Percentiles rank a stretch among this genome's conserved stretches.
Conservation (phyloP, 2,888 invertebrate species). For the Ophion obscuratus region DNA sequence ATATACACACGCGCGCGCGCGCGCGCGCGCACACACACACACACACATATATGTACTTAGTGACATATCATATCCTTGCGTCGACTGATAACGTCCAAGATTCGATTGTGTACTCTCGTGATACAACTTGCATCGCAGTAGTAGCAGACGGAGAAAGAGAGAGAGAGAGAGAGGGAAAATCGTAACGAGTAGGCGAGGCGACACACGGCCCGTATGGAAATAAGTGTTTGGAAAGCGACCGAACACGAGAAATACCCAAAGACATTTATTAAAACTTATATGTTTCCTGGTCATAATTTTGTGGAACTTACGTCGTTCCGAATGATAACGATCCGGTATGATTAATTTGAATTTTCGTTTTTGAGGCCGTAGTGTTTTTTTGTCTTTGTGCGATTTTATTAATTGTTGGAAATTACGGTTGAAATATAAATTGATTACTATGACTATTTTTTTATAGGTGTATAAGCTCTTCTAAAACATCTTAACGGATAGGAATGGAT, state of each 20-base stretch:
- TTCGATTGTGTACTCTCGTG: constrained; percentile 43
- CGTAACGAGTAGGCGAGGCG: not conserved
- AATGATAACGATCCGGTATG: not conserved
- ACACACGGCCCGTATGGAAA: not conserved
- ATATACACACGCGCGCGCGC: too few species aligned
- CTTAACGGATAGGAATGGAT: too few species aligned
- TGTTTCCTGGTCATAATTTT: not conserved
- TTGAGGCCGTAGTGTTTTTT: not conserved
- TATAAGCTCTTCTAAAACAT: too few species aligned
- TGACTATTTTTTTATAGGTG: not conserved
- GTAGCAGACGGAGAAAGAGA: not conserved
- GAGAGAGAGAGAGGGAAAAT: not conserved
- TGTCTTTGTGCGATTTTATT: not conserved
- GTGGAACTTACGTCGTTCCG: constrained; percentile 5
- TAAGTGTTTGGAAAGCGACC: not conserved
- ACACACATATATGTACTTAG: not conserved
- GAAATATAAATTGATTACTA: not conserved
- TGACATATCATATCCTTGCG: constrained; percentile 14
- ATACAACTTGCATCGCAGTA: constrained; percentile 2
- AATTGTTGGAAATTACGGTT: not conserved
- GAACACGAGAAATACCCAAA: not conserved
- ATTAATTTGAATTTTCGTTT: not conserved
- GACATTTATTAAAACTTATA: constrained; percentile 30
- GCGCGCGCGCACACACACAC: too few species aligned
- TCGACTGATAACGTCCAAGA: constrained; percentile 42